Base-by-base conservation (phyloP, 2,888 invertebrate genomes). In the Cactoblastis cactorum region DNA sequence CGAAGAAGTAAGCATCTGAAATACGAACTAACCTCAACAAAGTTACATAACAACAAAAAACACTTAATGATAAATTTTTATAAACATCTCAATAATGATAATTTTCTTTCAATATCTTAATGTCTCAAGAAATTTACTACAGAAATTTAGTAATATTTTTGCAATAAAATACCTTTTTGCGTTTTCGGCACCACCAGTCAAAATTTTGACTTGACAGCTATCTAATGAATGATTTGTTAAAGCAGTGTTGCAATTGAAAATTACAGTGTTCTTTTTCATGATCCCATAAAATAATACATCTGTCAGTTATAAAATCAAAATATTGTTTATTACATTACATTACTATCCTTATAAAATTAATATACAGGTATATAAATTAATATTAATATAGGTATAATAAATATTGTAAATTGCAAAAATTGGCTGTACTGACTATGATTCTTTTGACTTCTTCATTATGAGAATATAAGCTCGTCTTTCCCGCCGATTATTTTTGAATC, bases 1-100 rank as follows among this genome's bases (percentile, higher is more conserved):
- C 43, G 87, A 83, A 58, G 91, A 88, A 61, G 88, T 84, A 70
- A 92, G 80, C 92, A 92, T 92, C 91, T 92, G 81, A 78, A 86
- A 87, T 53, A 58, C 59, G 61, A 74, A 58, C 58, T 84, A 84
- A 85, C 83, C 87, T 81, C 75, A 71, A 71, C 66, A 46, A 62
- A 63, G 72, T 79, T 80, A 80, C 79, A 80, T 81, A 81, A 81
- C 77, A 66, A 17, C 35, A 12, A 11, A 19, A 24, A 53, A 54
- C 50, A 61, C 56, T 57, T 37, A 38, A 45, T 6, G 39, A 8
- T 28, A 22, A 2, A 28, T 34, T n/a, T 14, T 3, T 6, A 49
- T 50, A 34, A 24, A 17, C 33, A 55, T 48, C 15, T 14, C 28
- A 11, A 50, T 50, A 56, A 39, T 15, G 33, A 14, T 4, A 51